Evolutionary conservation across 2,113 vertebrate genomes (phyloP), one percentile per base, ranked within the genome.

Genomic region (Aythya baeri): DNA sequence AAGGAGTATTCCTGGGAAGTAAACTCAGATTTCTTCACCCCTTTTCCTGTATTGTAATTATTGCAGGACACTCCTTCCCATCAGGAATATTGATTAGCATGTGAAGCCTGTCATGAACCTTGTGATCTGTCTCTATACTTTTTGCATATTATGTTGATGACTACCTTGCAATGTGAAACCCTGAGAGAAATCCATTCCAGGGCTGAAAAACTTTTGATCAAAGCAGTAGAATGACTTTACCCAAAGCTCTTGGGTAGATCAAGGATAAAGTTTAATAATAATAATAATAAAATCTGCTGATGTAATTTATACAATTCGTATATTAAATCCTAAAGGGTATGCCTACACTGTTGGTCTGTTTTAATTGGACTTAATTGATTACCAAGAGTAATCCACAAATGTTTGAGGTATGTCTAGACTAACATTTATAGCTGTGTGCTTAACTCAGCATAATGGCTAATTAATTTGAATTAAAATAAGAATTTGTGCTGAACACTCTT

Each of bases 311-410:
- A 27, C 86, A 52, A 43, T 36, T 27, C 7, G 3, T 86, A 27
- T 38, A 49, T 90, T 68, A 88, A 90, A 67, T 63, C 68, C 15
- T 67, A 43, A 78, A 74, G 46, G 59, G 71, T 94, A 72, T 90
- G 61, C 50, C 29, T 89, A 2, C 43, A 13, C 21, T 90, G 38
- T 29, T 83, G 61, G 34, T 77, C 16, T 94, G 6, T 75, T 93
- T 94, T 83, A 83, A 75, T 70, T 91, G 17, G 49, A 44, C 9
- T 71, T 83, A 91, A 52, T 23, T 86, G 68, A 81, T 91, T 86
- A 67, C 8, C 21, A 81, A 20, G 72, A 85, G 31, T 71, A 90
- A 95, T 77, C 12, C 4, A 75, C 13, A 52, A 77, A 61, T 65
- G 20, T 86, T 89, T 93, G 46, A 79, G n/a, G 22, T 75, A 2